Percentiles rank a stretch among this genome's conserved stretches.
phyloP scores from a whole-genome alignment of 1,140 invertebrate species.

The Brachionus sp. region DNA sequence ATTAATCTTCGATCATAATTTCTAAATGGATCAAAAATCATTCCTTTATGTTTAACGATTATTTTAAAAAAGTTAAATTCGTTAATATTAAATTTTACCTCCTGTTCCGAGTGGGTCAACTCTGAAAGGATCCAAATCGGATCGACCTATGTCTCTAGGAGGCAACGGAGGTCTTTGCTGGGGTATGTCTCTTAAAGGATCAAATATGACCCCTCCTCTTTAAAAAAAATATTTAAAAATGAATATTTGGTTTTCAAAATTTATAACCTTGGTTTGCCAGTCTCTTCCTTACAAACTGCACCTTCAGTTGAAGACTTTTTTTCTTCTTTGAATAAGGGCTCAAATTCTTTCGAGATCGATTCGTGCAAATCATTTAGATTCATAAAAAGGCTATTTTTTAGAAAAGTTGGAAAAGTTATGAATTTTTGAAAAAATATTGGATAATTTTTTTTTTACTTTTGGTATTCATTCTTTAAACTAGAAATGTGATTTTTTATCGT shows the following conservation, averaged over 20 bases:
- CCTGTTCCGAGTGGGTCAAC: conserved; percentile 17
- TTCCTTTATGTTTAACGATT: background rate
- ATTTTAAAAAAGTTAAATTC: background rate
- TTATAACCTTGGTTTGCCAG: background rate
- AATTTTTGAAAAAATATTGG: background rate
- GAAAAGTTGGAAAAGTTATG: too few relatives aligned
- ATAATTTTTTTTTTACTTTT: background rate
- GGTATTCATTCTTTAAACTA: conserved; percentile 2
- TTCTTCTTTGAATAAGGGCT: background rate
- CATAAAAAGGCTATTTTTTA: background rate
- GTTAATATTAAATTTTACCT: background rate
- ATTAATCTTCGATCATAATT: conserved; percentile 28
- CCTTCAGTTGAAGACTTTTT: background rate
- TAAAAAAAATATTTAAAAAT: background rate
- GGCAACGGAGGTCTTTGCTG: background rate
- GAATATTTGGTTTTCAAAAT: background rate
- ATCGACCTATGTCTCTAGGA: conserved; percentile 17
- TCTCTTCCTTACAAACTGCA: background rate
- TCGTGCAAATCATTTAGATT: conserved; percentile 14
- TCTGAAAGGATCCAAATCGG: conserved; percentile 19
- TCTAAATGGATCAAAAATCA: conserved; percentile 28
- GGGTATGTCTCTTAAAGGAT: background rate
- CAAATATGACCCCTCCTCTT: background rate
- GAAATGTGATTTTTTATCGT: background rate
- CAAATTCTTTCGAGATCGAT: background rate